Base-by-base conservation (phyloP, 2,888 invertebrate genomes). In the Nipponacmea schrenckii region DNA sequence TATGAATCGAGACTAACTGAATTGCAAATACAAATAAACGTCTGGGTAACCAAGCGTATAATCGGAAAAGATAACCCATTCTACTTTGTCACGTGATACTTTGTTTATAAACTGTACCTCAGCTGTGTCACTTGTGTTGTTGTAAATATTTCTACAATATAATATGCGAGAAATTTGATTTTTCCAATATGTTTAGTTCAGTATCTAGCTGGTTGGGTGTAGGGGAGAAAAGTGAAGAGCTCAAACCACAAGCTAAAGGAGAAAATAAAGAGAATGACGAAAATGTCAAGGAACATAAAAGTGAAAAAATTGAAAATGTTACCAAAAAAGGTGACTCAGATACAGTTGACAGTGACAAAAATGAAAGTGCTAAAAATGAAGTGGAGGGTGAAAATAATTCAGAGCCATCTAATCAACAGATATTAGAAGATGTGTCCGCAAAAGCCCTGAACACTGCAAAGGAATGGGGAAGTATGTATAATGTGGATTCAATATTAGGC, bases 391-490 rank as follows among this genome's bases (percentile, higher is more conserved):
- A 75, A 46, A 80, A 83, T 62, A 77, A 76, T 56, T 76, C 77
- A 65, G 80, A 80, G 50, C 70, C 79, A 20, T 80, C 83, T 71
- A 80, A 83, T 2, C 77, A 82, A 64, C 79, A 83, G 46, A 78
- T 84, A 12, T 71, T 87, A 0, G 86, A 87, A 70, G 88, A 88
- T 70, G 84, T 84, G 56, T 85, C 87, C 45, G 80, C 82, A n/a
- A 85, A 86, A 74, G 87, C 87, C 2, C 77, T 87, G 17, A 84
- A 80, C 70, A 83, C 87, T 50, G 87, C 87, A 12, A 87, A 87
- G 71, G 86, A 87, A 77, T 88, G 86, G 87, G 88, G 88, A 79
- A 85, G 88, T 88, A 79, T 75, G 84, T 72, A 31, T 10, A 39
- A 27, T 44, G 62, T 46, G 4, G 14, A n/a, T n/a, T 45, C n/a